Evolutionary conservation across 2,113 vertebrate genomes (phyloP).

Genomic region (Eulacestoma nigropectus): DNA sequence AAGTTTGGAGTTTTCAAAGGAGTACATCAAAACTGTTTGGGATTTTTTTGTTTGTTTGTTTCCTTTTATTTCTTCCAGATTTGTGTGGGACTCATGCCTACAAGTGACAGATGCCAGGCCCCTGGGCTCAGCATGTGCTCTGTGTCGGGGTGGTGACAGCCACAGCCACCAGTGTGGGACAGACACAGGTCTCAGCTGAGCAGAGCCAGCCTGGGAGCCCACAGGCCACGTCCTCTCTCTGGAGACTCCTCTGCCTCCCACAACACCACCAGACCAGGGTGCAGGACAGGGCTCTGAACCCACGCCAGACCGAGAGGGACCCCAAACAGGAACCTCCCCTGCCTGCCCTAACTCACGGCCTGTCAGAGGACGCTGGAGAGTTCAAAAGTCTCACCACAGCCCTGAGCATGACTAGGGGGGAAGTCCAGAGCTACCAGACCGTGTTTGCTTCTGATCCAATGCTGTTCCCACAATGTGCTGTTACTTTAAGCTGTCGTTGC

Average conservation of each 20-base stretch:
- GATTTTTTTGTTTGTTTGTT: too few species aligned
- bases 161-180: background rate
- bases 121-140: accelerated
- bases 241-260: background rate
- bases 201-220: background rate
- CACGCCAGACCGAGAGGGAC: accelerated
- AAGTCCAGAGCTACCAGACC: background rate
- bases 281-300: background rate
- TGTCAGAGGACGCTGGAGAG: background rate
- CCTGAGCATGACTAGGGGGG: background rate
- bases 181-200: background rate
- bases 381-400: background rate
- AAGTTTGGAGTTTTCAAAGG: background rate
- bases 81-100: background rate
- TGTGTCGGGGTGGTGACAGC: background rate
- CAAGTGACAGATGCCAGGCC: accelerated
- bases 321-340: background rate
- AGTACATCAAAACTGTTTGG: background rate
- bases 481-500: accelerated
- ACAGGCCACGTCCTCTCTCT: background rate
- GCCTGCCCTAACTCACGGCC: background rate
- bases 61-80: background rate
- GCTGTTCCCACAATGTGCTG: background rate
- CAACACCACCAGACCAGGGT: accelerated
- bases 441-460: background rate